Evolutionary conservation across 2,113 vertebrate genomes (phyloP).

Genomic region (Mustela lutreola): DNA sequence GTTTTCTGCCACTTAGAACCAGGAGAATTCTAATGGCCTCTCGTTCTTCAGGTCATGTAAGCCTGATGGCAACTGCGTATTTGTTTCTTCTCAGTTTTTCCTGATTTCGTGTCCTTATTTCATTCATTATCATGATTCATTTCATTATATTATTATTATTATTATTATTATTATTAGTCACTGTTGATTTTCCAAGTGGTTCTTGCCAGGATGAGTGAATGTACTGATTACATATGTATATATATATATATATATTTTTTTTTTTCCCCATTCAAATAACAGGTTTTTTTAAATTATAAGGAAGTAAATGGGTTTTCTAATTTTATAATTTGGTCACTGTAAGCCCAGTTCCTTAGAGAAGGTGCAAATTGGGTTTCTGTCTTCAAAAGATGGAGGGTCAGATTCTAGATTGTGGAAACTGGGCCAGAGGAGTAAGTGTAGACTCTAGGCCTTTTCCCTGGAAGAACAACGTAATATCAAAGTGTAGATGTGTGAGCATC

Average conservation of each 20-base stretch:
- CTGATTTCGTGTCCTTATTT: neutral
- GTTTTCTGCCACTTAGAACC: conserved; percentile 13
- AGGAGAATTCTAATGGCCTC: neutral
- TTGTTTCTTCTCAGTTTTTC: neutral
- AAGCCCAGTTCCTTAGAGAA: conserved; percentile 41
- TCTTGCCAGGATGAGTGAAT: neutral
- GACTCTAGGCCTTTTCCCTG: neutral
- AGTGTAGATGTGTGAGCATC: neutral
- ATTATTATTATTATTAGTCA: neutral
- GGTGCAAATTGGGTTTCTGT: neutral
- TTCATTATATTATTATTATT: neutral
- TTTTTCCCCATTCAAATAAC: neutral
- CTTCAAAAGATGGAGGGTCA: neutral
- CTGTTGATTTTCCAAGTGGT: neutral
- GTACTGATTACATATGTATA: neutral
- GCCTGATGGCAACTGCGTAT: neutral
- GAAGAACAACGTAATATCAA: neutral
- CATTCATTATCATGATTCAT: neutral
- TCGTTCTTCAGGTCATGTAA: neutral
- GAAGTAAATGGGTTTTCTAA: conserved; percentile 15
- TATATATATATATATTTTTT: neutral
- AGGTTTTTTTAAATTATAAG: neutral
- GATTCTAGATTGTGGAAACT: neutral
- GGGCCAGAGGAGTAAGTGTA: neutral
- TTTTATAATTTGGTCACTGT: conserved; percentile 16